Base-by-base conservation (phyloP, 2,888 invertebrate genomes). In the Oxyscelio sp. region DNA sequence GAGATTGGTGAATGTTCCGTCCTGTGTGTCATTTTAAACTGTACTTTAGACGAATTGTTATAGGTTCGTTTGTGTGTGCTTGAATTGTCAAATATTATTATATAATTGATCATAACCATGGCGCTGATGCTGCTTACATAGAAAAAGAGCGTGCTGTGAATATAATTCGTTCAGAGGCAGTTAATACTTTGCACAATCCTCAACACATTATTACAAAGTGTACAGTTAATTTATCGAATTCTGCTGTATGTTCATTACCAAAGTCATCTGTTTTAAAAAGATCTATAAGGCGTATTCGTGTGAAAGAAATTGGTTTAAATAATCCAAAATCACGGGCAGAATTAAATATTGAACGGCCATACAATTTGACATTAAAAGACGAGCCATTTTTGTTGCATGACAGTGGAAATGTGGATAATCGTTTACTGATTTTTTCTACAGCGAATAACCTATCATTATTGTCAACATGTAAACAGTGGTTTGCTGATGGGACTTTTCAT, bases 401-500 rank as follows among this genome's bases (percentile, higher is more conserved):
- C 34, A 68, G 54, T 43, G 68, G 54, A 11, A 1, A 5, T 5
- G 19, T 9, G 2, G 5, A 24, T 15, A 13, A 68, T 13, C 19
- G 68, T 40, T 15, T 68, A 3, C 0, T 68, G 1, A 34, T 68
- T 0, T 52, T 66, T 21, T 17, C 15, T 8, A 66, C 50, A 0
- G 0, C 2, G 4, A 1, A 5, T 3, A 68, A 68, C 11, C 40
- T 68, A 22, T 38, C 21, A 8, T 1, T 17, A 21, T 40, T 68
- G 27, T 17, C 24, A 8, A 0, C 38, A 43, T 54, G 68, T 31
- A 2, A 52, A 13, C 24, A 54, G 38, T 68, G 68, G 68, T 4
- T 8, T 11, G 27, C 15, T 17, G 65, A 65, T 50, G 65, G 65
- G 2, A 65, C 65, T 6, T 65, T 65, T 45, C 50, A 65, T 21